Base-by-base conservation (phyloP, 2,797 vertebrate species). In the Echiichthys vipera region DNA sequence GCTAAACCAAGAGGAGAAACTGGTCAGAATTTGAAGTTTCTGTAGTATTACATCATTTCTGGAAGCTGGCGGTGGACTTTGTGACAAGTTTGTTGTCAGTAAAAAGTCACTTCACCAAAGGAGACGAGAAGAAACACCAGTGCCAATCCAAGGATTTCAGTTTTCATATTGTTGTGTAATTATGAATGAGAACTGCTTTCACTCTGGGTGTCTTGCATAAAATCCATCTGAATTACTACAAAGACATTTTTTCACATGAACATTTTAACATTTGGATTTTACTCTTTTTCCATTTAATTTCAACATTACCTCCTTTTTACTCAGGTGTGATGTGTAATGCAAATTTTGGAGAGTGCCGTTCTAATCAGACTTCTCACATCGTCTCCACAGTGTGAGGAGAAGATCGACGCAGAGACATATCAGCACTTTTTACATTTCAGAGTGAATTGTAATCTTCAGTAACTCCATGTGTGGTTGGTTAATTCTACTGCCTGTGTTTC, bases 261-360 rank as follows among this genome's bases (percentile, higher is more conserved):
- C 71, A 76, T 76, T 61, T 74, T 42, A 73, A 70, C 51, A 58
- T 74, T 53, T 53, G 67, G 55, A 65, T 75, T 75, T 43, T 7
- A 59, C 50, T 50, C 34, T 4, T 27, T 7, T 40, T 39, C 47
- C 37, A 5, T 83, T 80, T 78, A 61, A 57, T 71, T 88, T 89
- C 49, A 77, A 63, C 79, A 72, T 83, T 68, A 91, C 86, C 78
- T 86, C 78, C 78, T 90, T 80, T 92, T 88, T 80, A 86, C 92
- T 93, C 92, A 91, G 92, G 91, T 92, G 90, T 88, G 84, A 84
- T 84, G 86, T 86, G 83, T 80, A 80, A 83, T 51, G 58, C 83
- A 80, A 80, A 84, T 71, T 80, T 76, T 74, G 76, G 76, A 88
- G 81, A 76, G 71, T 10, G 42, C 75, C 67, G 71, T 81, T 77